Percentiles rank a stretch among this genome's conserved stretches.
phyloP scores from a whole-genome alignment of 2,888 invertebrate species.

The Leucophora obtusa region DNA sequence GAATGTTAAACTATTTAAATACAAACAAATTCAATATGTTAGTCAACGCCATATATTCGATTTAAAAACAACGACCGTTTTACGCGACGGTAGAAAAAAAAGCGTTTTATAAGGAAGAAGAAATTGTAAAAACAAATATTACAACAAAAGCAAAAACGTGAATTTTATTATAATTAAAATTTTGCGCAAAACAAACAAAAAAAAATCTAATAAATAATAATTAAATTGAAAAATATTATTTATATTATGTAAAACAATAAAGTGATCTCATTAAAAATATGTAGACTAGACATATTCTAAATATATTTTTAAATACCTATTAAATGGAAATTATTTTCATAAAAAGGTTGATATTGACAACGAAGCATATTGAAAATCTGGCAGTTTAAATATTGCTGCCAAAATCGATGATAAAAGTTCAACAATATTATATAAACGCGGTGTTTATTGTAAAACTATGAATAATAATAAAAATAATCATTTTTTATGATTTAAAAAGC shows the following conservation, averaged over 20 bases:
- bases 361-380: not conserved
- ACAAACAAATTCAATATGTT: constrained; percentile 4
- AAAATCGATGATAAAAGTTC: constrained; percentile 40
- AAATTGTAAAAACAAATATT: constrained; percentile 29
- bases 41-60: constrained; percentile 69
- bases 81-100: constrained; percentile 67
- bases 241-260: constrained; percentile 14
- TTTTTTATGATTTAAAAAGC: not conserved
- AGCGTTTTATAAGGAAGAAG: constrained; percentile 49
- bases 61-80: constrained; percentile 68
- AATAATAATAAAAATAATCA: not conserved
- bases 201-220: constrained; percentile 19
- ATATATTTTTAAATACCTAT: constrained; percentile 12
- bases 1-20: constrained; percentile 23
- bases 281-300: not conserved
- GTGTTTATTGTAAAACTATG: not conserved
- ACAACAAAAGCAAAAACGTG: constrained; percentile 60
- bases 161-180: constrained; percentile 34
- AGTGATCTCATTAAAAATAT: constrained; percentile 41
- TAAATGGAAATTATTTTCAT: constrained; percentile 40
- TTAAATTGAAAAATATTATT: too few relatives aligned
- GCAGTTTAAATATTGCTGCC: not conserved
- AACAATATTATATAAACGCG: constrained; percentile 50
- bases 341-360: constrained; percentile 32
- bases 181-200: not conserved